These are phyloP conservation scores for Gila orcuttii DNA, from an alignment of 2,113 vertebrate species.

Conservation along the genomic window DNA sequence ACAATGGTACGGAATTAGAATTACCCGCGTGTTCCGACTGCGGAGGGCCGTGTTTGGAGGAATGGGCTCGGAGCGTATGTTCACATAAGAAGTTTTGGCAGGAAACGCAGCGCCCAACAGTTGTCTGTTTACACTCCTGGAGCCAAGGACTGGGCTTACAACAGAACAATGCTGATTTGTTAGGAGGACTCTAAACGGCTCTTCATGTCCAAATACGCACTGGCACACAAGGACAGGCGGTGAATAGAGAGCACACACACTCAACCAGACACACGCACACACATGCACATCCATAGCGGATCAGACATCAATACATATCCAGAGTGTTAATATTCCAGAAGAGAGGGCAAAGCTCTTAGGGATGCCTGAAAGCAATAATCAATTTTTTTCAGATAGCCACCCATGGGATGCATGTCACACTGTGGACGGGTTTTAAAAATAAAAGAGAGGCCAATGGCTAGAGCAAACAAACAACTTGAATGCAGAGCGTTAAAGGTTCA, in stretches of 20 bases:
- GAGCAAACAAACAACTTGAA: neutral
- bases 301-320: conserved; percentile 35
- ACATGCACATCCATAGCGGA: neutral
- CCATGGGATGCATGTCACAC: neutral
- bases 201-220: conserved; percentile 42
- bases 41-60: conserved; percentile 33
- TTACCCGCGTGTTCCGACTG: conserved; percentile 35
- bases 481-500: neutral
- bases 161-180: conserved; percentile 64
- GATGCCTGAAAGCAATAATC: conserved; percentile 48
- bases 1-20: conserved; percentile 45
- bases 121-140: conserved; percentile 55
- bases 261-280: neutral
- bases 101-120: conserved; percentile 38
- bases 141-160: conserved; percentile 53
- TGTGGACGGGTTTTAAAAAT: neutral
- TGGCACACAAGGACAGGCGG: conserved; percentile 48
- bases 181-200: conserved; percentile 49
- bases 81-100: conserved; percentile 40
- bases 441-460: neutral
- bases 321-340: conserved; percentile 34
- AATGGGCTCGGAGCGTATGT: conserved; percentile 38
- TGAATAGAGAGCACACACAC: conserved; percentile 34
- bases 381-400: conserved; percentile 23
- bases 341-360: conserved; percentile 17